These are phyloP conservation scores for Merops nubicus DNA, from an alignment of 2,113 vertebrate species.

Conservation along the genomic window DNA sequence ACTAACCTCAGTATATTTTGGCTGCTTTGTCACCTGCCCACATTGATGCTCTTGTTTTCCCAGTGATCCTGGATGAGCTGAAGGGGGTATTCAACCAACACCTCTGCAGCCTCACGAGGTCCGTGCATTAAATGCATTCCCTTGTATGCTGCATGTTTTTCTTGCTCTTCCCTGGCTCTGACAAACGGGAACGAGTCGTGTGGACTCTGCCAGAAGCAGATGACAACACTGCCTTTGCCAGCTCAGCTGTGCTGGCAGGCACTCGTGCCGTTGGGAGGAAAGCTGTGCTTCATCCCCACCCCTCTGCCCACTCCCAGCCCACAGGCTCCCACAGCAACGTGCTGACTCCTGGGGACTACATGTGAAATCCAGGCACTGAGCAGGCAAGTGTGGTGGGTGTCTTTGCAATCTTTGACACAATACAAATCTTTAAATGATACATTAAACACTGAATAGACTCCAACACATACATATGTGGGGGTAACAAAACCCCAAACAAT, in stretches of 20 bases:
- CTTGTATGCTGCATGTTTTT: neutral
- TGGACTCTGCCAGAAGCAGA: conserved; percentile 57
- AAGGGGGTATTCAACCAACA: neutral
- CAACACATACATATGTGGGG: neutral
- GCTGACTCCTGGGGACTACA: neutral
- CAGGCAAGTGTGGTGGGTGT: neutral
- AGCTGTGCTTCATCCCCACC: conserved; percentile 42
- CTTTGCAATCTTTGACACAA: neutral
- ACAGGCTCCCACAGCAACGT: conserved; percentile 6
- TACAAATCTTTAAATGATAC: neutral
- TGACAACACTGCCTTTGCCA: conserved; percentile 36
- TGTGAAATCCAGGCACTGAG: neutral
- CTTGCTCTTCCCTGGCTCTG: neutral
- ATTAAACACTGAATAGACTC: neutral
- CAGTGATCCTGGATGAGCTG: neutral
- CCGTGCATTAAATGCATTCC: neutral
- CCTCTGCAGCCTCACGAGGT: neutral
- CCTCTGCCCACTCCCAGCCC: conserved; percentile 51
- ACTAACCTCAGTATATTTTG: neutral
- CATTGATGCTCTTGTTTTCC: neutral
- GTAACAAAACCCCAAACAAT: neutral
- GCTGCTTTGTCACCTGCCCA: neutral
- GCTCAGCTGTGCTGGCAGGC: conserved; percentile 68
- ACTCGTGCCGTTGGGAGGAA: conserved; percentile 41
- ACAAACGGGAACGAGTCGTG: neutral